A percentile compares a stretch with the other conserved stretches of the same genome.
Conservation (phyloP, 2,113 vertebrate genomes). For the Hyperoodon ampullatus region DNA sequence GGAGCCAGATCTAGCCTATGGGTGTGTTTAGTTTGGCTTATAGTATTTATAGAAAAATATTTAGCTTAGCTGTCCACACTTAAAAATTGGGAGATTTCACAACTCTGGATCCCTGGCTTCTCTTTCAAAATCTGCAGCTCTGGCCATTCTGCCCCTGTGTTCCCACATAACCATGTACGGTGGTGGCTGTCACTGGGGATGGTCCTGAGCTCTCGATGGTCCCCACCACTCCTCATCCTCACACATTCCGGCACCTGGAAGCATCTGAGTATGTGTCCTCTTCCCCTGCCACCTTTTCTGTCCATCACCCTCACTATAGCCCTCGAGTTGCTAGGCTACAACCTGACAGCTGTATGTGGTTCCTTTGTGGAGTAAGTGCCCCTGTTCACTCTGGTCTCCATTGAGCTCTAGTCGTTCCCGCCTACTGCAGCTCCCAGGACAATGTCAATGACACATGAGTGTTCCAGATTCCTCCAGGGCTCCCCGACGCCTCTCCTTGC, state of each 20-base stretch:
- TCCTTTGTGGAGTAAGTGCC: background rate
- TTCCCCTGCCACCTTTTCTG: background rate
- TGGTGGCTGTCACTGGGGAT: too few relatives aligned
- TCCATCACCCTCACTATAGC: background rate
- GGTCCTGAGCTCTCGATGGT: background rate
- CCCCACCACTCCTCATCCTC: background rate
- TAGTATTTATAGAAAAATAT: background rate
- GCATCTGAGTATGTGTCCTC: background rate
- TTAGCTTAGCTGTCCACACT: background rate
- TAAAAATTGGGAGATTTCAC: background rate
- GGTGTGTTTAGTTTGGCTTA: background rate
- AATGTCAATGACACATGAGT: background rate
- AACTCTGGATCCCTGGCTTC: background rate
- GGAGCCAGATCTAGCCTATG: background rate
- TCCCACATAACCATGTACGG: background rate
- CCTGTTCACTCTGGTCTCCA: background rate
- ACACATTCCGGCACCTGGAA: background rate
- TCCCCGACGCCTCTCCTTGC: background rate
- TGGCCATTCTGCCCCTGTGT: too few relatives aligned
- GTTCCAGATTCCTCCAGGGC: background rate
- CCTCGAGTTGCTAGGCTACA: background rate
- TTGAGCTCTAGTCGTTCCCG: background rate
- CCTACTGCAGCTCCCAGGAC: background rate
- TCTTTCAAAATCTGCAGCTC: background rate
- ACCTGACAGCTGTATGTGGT: background rate